Evolutionary conservation across 2,113 vertebrate genomes (phyloP).

Genomic region (Phoenicopterus ruber): DNA sequence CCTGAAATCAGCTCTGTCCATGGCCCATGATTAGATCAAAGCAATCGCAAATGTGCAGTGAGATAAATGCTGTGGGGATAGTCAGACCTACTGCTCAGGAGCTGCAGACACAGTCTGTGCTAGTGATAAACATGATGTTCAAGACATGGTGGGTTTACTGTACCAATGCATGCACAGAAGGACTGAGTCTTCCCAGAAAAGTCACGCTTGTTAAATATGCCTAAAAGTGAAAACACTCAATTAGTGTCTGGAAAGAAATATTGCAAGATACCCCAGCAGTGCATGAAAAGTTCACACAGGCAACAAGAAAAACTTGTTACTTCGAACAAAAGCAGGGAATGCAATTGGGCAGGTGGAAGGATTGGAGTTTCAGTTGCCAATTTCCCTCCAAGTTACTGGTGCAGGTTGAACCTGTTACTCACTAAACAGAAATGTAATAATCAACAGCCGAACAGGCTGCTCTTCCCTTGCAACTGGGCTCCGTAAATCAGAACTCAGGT

Average conservation of each 20-base stretch:
- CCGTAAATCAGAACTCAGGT: conserved; percentile 28
- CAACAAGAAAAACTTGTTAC: neutral
- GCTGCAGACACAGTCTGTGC: neutral
- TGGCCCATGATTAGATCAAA: neutral
- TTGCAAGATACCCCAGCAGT: neutral
- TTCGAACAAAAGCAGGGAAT: neutral
- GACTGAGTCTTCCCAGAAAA: neutral
- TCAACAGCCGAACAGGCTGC: neutral
- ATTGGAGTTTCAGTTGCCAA: neutral
- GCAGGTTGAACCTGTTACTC: neutral
- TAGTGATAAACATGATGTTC: neutral
- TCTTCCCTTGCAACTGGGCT: neutral
- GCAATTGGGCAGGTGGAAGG: neutral
- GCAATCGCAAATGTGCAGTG: neutral
- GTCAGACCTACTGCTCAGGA: neutral
- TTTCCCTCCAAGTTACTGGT: neutral
- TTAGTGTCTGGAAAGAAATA: neutral
- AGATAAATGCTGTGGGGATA: neutral
- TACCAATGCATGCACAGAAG: neutral
- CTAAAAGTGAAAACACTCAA: neutral
- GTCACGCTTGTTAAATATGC: neutral
- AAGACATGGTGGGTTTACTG: neutral
- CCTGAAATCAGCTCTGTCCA: neutral
- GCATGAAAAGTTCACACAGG: neutral
- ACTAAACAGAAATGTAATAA: neutral